Evolutionary conservation across 92 coral and sea anemone genomes (phyloP), one percentile per base, ranked within the genome.

Genomic region (Phymanthus crucifer): DNA sequence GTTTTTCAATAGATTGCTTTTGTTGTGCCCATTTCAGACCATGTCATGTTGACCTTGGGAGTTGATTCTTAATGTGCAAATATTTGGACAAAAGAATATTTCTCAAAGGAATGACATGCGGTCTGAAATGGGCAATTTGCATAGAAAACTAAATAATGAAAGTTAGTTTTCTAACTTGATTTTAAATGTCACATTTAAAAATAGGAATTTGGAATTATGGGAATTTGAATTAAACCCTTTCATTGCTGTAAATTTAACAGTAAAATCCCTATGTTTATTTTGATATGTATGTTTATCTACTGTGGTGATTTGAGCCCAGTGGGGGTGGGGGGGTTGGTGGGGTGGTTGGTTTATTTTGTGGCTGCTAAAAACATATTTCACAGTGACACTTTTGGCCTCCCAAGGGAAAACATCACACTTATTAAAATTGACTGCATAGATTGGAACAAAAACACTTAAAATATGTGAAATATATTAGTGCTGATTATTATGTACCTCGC

Each of bases 401-500:
- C 0, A 45, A 45, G 50, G 50, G 16, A 45, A 45, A 45, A 45
- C 16, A 45, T 48, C 19, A 48, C 12, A 48, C 57, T 48, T 48
- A 48, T 48, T 8, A 48, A 48, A 48, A n/a, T n/a, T n/a, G 57
- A 48, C 19, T 48, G 57, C 19, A 48, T 48, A 48, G 57, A 12
- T 12, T 18, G 17, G 17, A 48, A 19, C 57, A 48, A 8, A 48
- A 48, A 2, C 24, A 48, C 19, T 48, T 48, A 48, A 18, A 12
- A 48, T 48, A 21, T 48, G 14, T 12, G 3, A 47, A 48, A 48
- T 48, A 48, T 3, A 48, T 48, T 8, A 48, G 57, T 48, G 57
- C 17, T 13, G 57, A 48, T 48, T 48, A 4, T 48, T 66, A 67
- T 32, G 5, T n/a, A 84, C 92, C 92, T 88, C 81, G 80, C 32